Evolutionary conservation across 2,888 invertebrate genomes (phyloP).

Genomic region (Isoperla grammatica): DNA sequence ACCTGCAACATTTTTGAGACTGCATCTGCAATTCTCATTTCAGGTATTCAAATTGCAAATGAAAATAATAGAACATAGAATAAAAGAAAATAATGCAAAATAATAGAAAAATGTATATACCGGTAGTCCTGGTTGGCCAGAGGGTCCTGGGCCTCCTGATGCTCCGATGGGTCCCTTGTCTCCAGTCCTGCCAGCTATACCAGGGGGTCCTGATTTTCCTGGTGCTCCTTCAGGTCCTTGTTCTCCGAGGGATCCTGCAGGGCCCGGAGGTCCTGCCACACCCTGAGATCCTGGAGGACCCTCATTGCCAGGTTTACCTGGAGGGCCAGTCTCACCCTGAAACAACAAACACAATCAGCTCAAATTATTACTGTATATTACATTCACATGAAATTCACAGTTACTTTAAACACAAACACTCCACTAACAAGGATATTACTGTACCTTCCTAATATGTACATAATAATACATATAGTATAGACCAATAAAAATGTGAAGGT

Average conservation of each 20-base stretch:
- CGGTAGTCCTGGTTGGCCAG: slow-evolving; percentile 64
- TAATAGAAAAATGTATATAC: slow-evolving; percentile 42
- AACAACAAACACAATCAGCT: slow-evolving; percentile 17
- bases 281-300: slow-evolving; percentile 67
- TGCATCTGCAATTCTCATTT: not conserved
- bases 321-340: slow-evolving; percentile 64
- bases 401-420: too few relatives aligned
- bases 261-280: slow-evolving; percentile 59
- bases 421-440: too few relatives aligned
- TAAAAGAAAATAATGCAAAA: too few relatives aligned
- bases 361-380: too few relatives aligned
- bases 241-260: slow-evolving; percentile 56
- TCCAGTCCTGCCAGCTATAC: slow-evolving; percentile 65
- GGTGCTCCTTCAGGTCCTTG: slow-evolving; percentile 55
- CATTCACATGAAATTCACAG: too few relatives aligned
- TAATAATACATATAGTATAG: too few relatives aligned
- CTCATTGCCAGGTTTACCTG: slow-evolving; percentile 67
- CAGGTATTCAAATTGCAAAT: too few relatives aligned
- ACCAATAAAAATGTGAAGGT: too few relatives aligned
- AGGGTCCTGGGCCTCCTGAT: slow-evolving; percentile 57
- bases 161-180: slow-evolving; percentile 69
- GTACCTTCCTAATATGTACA: too few relatives aligned
- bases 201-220: slow-evolving; percentile 66
- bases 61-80: too few relatives aligned
- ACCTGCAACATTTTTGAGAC: not conserved